phyloP scores from a whole-genome alignment of 1,140 invertebrate genomes.

The Anagrus nilaparvatae region DNA sequence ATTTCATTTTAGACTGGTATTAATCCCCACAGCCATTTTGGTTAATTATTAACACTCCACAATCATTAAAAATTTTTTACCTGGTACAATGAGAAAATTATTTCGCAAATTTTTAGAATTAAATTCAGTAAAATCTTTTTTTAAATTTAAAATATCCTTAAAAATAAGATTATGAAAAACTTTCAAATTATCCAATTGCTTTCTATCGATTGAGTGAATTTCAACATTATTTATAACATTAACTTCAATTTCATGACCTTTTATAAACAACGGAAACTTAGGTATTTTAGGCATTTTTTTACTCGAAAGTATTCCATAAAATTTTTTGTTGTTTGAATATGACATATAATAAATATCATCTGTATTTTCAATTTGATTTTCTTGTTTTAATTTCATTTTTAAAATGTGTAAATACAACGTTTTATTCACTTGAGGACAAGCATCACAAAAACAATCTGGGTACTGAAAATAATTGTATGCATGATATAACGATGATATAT shows the following conservation, averaged over 20 bases:
- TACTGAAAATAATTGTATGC: constrained; percentile 42
- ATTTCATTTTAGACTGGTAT: too few relatives aligned
- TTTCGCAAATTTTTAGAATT: constrained; percentile 53
- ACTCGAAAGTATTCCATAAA: constrained; percentile 50
- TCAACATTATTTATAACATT: constrained; percentile 44
- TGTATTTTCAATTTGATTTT: constrained; percentile 13
- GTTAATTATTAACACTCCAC: too few relatives aligned
- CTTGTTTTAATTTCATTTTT: constrained; percentile 44
- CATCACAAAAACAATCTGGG: constrained; percentile 33
- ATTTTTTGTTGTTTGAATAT: constrained; percentile 20
- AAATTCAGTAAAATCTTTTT: constrained; percentile 69
- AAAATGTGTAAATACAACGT: constrained; percentile 50
- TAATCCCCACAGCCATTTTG: too few relatives aligned
- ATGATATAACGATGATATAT: too few relatives aligned
- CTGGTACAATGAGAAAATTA: constrained; percentile 68
- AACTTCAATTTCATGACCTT: constrained; percentile 68
- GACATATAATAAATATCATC: constrained; percentile 32
- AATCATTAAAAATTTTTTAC: too few relatives aligned
- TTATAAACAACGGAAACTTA: constrained; percentile 77
- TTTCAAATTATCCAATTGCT: constrained; percentile 47
- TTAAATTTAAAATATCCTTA: constrained; percentile 60
- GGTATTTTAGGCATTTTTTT: constrained; percentile 50
- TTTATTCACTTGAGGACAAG: constrained; percentile 31
- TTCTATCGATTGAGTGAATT: constrained; percentile 39
- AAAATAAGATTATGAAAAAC: constrained; percentile 51